Evolutionary conservation across 2,888 invertebrate genomes (phyloP).

Genomic region (Urechis unicinctus): DNA sequence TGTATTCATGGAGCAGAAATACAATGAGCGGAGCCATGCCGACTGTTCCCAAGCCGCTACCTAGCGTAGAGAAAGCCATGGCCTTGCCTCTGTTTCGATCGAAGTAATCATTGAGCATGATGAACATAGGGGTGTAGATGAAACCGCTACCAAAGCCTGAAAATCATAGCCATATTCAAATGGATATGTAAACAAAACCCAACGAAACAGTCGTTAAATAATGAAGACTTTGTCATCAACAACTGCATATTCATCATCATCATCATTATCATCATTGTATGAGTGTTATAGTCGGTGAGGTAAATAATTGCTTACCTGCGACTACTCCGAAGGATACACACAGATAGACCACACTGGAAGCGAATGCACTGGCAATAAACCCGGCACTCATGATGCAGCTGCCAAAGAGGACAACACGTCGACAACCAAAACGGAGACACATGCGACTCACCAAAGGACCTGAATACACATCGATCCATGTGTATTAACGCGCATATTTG

Average conservation of each 20-base stretch:
- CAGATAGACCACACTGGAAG: constrained; percentile 70
- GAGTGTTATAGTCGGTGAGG: too few relatives aligned
- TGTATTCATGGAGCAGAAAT: constrained; percentile 7
- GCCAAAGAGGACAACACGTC: constrained; percentile 75
- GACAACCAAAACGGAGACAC: constrained; percentile 75
- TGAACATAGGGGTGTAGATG: constrained; percentile 15
- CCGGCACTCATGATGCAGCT: constrained; percentile 76
- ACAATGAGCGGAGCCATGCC: constrained; percentile 12
- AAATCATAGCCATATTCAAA: too few relatives aligned
- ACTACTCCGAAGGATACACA: constrained; percentile 63
- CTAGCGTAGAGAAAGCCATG: constrained; percentile 16
- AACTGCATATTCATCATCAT: too few relatives aligned
- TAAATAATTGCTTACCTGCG: constrained; percentile 28
- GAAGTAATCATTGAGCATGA: constrained; percentile 19
- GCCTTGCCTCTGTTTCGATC: constrained; percentile 20
- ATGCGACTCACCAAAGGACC: constrained; percentile 80
- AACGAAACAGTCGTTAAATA: too few relatives aligned
- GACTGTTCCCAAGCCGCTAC: constrained; percentile 17
- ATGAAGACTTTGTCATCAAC: too few relatives aligned
- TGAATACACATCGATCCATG: too few relatives aligned
- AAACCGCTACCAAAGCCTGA: constrained; percentile 16
- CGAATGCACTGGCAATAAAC: constrained; percentile 77
- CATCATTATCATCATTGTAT: too few relatives aligned
- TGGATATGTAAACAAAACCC: too few relatives aligned
- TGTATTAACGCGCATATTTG: too few relatives aligned